phyloP scores from a whole-genome alignment of 1,140 invertebrate genomes.

The Drosophila tropicalis region DNA sequence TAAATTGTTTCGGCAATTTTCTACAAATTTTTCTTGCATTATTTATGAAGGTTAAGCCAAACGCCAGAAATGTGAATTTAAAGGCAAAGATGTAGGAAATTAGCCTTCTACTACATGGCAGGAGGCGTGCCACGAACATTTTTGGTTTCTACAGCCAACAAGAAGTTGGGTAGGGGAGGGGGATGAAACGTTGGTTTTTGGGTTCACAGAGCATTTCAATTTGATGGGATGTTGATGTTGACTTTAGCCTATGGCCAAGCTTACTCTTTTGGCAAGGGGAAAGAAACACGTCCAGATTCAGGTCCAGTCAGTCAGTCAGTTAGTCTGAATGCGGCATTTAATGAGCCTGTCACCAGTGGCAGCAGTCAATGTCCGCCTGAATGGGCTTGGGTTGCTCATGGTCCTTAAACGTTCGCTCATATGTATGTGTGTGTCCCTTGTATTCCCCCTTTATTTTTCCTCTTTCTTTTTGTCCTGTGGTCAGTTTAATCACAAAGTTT shows the following conservation, averaged over 20 bases:
- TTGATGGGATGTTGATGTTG: conserved; percentile 50
- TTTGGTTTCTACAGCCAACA: neutral
- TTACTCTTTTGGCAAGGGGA: neutral
- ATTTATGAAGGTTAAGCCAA: conserved; percentile 59
- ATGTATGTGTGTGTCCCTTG: conserved; percentile 14
- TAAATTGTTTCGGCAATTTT: conserved; percentile 80
- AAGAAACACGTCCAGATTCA: neutral
- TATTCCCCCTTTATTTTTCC: conserved; percentile 20
- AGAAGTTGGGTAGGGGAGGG: neutral
- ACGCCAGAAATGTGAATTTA: conserved; percentile 22
- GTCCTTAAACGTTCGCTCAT: conserved; percentile 6
- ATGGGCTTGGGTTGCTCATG: conserved; percentile 1
- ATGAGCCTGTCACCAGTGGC: conserved; percentile 74
- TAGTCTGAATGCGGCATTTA: conserved; percentile 68
- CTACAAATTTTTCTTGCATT: conserved; percentile 68
- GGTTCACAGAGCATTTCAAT: conserved; percentile 39
- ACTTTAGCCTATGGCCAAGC: conserved; percentile 65
- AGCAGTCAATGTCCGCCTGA: conserved; percentile 22
- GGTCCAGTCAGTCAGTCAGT: conserved; percentile 1
- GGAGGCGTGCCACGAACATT: conserved; percentile 32
- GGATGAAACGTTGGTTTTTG: neutral
- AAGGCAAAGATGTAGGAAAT: conserved; percentile 50
- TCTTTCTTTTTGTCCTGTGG: conserved; percentile 33
- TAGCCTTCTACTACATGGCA: conserved; percentile 33
- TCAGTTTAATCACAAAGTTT: conserved; percentile 77